Evolutionary conservation across 2,888 invertebrate species (phyloP).

Genomic region (Mythimna vitellina): DNA sequence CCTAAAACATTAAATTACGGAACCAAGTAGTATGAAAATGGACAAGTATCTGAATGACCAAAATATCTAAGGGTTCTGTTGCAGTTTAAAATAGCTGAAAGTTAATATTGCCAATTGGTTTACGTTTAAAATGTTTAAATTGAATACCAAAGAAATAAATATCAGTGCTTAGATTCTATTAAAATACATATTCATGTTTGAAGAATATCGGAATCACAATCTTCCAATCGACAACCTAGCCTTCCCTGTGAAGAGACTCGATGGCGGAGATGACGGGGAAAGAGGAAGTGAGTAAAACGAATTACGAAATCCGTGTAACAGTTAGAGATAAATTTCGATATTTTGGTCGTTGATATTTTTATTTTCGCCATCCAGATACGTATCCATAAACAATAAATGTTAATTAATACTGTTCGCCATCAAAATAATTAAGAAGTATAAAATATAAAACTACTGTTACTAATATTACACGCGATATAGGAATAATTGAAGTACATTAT

Average conservation of each 20-base stretch:
- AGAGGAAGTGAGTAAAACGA: background rate
- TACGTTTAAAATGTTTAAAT: background rate
- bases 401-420: conserved; percentile 65
- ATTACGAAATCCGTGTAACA: background rate
- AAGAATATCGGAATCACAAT: background rate
- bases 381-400: conserved; percentile 41
- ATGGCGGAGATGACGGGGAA: background rate
- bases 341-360: background rate
- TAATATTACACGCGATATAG: conserved; percentile 26
- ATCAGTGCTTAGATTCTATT: background rate
- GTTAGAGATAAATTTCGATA: background rate
- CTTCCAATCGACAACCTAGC: background rate
- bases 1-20: conserved; percentile 57
- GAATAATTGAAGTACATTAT: conserved; percentile 22
- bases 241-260: background rate
- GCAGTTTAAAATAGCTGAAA: background rate
- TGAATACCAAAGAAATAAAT: background rate
- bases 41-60: background rate
- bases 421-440: conserved; percentile 37
- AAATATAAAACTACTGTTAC: conserved; percentile 26
- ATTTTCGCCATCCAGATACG: background rate
- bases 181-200: background rate
- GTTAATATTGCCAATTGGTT: background rate
- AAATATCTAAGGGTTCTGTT: background rate
- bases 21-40: conserved; percentile 29